A percentile compares a stretch with the other conserved stretches of the same genome.
Evolutionary conservation across 2,888 invertebrate species (phyloP).

Genomic region (Digitonthophagus gazella): DNA sequence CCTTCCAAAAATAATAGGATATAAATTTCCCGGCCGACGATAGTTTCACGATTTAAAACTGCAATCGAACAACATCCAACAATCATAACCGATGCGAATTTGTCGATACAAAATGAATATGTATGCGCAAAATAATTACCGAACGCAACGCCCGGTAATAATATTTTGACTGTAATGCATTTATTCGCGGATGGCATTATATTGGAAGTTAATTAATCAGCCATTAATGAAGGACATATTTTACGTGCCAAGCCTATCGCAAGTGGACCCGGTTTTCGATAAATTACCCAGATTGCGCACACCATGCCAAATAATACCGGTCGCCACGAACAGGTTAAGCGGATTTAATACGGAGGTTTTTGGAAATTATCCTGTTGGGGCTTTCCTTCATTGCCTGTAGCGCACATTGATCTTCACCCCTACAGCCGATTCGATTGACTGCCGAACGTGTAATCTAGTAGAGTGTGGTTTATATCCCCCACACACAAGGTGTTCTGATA

Average conservation of each 20-base stretch:
- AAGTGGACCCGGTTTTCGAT: not conserved
- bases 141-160: not conserved
- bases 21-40: not conserved
- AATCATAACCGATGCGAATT: not conserved
- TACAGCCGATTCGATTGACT: not conserved
- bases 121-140: not conserved
- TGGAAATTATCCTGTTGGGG: not conserved
- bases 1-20: not conserved
- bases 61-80: not conserved
- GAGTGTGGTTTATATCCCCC: not conserved
- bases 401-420: not conserved
- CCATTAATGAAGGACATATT: conserved; percentile 14
- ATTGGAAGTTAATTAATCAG: conserved; percentile 15
- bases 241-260: not conserved
- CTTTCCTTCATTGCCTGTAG: no score
- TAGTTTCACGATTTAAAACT: not conserved
- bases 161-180: not conserved
- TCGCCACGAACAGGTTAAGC: not conserved
- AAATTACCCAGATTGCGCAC: not conserved
- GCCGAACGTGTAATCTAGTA: not conserved
- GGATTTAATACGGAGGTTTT: not conserved
- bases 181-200: not conserved
- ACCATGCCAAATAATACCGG: not conserved
- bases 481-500: no score
- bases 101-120: not conserved